These are phyloP conservation scores for Pachycephala philippinensis DNA, from an alignment of 2,113 vertebrate genomes.

Conservation along the genomic window DNA sequence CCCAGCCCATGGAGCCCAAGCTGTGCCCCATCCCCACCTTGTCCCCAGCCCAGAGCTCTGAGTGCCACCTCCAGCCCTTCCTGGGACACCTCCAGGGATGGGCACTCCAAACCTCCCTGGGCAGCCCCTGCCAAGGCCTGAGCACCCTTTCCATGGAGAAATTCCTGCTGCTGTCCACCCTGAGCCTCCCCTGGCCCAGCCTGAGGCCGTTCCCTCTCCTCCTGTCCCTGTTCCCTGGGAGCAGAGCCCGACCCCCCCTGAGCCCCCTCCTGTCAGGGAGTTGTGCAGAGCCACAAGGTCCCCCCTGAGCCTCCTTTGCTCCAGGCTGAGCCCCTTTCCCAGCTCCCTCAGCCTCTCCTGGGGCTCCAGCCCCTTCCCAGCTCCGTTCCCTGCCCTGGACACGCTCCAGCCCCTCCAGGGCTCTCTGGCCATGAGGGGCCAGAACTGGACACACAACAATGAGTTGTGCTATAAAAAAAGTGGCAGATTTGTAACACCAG, in stretches of 20 bases:
- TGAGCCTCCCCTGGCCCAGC: too few relatives aligned
- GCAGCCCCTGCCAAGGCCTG: neutral
- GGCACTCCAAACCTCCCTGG: neutral
- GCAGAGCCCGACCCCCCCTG: too few relatives aligned
- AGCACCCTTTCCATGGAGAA: neutral
- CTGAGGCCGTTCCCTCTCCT: too few relatives aligned
- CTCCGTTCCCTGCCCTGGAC: neutral
- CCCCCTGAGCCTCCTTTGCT: too few relatives aligned
- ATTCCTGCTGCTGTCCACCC: neutral
- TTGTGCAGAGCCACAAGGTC: too few relatives aligned
- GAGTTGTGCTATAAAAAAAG: neutral
- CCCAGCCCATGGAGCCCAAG: accelerated
- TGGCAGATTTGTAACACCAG: neutral
- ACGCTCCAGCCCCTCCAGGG: accelerated
- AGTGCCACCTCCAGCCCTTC: neutral
- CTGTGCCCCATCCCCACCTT: accelerated
- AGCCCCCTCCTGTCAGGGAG: too few relatives aligned
- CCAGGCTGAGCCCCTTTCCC: neutral
- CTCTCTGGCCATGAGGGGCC: too few relatives aligned
- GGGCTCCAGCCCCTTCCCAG: neutral
- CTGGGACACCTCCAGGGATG: neutral
- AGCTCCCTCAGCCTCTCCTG: too few relatives aligned
- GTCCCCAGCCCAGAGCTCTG: neutral
- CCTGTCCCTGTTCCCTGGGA: too few relatives aligned
- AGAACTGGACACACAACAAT: neutral